Base-by-base conservation (phyloP, 64 coral and sea anemone species). In the Trachythela sp. region DNA sequence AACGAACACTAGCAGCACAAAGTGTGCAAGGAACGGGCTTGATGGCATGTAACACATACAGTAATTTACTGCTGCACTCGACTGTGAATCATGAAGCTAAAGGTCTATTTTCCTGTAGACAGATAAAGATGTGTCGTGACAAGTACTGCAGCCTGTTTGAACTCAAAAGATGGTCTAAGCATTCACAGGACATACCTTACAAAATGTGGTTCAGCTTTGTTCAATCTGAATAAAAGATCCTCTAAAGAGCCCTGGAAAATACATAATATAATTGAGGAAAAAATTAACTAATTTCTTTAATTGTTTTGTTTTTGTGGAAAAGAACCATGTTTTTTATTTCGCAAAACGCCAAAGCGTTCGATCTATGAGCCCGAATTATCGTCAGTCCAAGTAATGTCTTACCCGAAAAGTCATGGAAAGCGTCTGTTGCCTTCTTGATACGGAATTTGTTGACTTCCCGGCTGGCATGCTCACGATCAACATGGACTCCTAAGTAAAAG, bases 141-240 rank as follows among this genome's bases (percentile, higher is more conserved):
- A n/a, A n/a, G n/a, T n/a, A n/a, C n/a, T n/a, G n/a, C n/a, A n/a
- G n/a, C n/a, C n/a, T n/a, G n/a, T n/a, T n/a, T n/a, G n/a, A n/a
- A n/a, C n/a, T n/a, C n/a, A n/a, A n/a, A n/a, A n/a, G n/a, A n/a
- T n/a, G n/a, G n/a, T n/a, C n/a, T n/a, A n/a, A n/a, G n/a, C n/a
- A n/a, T n/a, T n/a, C n/a, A n/a, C 4, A 45, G 42, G 48, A 88
- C 93, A 89, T 92, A 97, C 95, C 95, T 51, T 54, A 97, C 95
- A 86, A 97, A 97, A 42, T 97, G 95, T 41, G 95, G 92, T 35
- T 94, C 88, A 17, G 92, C 76, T 18, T 90, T 90, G 2, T 92
- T 76, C 39, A 97, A 83, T 70, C 94, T 94, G 20, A 90, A 92
- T 80, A 97, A 33, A 8, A 97, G 91, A 85, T 97, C 95, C 10